phyloP scores from a whole-genome alignment of 2,888 invertebrate genomes.

The Xestia c-nigrum region DNA sequence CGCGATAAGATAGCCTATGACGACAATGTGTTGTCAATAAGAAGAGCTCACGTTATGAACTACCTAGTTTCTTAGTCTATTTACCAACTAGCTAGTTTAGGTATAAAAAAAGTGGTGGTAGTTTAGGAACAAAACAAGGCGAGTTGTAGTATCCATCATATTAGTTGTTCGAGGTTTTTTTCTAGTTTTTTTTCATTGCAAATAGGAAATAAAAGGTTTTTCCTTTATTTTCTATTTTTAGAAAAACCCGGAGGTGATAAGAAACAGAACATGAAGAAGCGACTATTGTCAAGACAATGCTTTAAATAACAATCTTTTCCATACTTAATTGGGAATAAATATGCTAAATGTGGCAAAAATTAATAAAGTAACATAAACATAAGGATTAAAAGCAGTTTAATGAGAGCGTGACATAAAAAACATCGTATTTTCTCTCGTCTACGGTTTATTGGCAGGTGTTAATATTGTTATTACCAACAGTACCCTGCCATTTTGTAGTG shows the following conservation, averaged over 20 bases:
- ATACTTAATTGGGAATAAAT: background rate
- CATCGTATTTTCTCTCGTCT: background rate
- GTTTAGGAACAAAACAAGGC: background rate
- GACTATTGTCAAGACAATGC: background rate
- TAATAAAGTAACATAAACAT: background rate
- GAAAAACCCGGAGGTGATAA: background rate
- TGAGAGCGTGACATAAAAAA: conserved; percentile 8
- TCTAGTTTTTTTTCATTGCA: background rate
- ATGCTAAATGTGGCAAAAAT: background rate
- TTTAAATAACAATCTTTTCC: background rate
- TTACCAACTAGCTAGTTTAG: background rate
- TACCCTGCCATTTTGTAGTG: conserved; percentile 11
- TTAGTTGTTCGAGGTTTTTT: background rate
- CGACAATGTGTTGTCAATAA: conserved; percentile 76
- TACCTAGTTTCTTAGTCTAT: conserved; percentile 30
- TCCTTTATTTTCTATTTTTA: no score
- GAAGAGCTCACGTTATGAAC: conserved; percentile 51
- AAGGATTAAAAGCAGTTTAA: conserved; percentile 8
- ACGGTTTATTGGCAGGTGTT: conserved; percentile 12
- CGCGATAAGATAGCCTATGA: conserved; percentile 85
- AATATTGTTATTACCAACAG: conserved; percentile 18
- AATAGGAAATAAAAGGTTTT: no score
- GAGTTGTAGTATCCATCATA: background rate
- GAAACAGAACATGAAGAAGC: background rate
- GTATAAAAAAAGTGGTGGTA: no score